Conservation (phyloP, 1,140 invertebrate species). For the Bathynomus jamesi region DNA sequence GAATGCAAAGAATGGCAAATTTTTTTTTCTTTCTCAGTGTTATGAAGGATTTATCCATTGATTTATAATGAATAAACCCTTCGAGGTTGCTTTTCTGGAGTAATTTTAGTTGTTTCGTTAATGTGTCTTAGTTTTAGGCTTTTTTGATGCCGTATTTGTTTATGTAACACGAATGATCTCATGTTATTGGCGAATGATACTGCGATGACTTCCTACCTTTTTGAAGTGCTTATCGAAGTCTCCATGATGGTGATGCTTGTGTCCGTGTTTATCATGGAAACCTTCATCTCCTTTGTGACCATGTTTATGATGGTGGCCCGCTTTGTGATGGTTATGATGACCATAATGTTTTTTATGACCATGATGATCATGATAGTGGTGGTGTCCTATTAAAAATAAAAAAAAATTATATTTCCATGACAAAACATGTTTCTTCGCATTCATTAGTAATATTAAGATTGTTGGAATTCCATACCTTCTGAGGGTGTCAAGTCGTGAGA, state of each 20-base stretch:
- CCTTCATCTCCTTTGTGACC: conserved; percentile 28
- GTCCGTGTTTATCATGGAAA: conserved; percentile 20
- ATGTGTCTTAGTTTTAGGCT: too few relatives aligned
- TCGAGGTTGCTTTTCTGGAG: too few relatives aligned
- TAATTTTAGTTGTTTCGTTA: too few relatives aligned
- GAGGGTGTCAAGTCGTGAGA: neutral
- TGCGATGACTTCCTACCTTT: conserved; percentile 11
- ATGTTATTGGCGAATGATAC: too few relatives aligned
- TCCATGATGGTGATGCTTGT: conserved; percentile 18
- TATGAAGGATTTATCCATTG: too few relatives aligned
- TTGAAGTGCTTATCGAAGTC: conserved; percentile 12
- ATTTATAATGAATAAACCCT: too few relatives aligned
- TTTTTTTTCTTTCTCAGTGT: too few relatives aligned
- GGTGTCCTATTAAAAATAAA: neutral
- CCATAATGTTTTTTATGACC: neutral
- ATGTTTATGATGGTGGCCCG: conserved; percentile 27
- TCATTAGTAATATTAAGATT: neutral
- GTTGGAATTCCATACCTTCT: neutral
- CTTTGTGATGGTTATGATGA: conserved; percentile 14
- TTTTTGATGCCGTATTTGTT: too few relatives aligned
- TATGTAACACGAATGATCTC: too few relatives aligned
- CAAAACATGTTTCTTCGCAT: neutral
- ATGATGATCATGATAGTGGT: neutral
- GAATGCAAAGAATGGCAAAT: too few relatives aligned
- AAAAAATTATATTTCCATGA: neutral